Evolutionary conservation across 2,113 vertebrate species (phyloP).

Genomic region (Antechinus flavipes): DNA sequence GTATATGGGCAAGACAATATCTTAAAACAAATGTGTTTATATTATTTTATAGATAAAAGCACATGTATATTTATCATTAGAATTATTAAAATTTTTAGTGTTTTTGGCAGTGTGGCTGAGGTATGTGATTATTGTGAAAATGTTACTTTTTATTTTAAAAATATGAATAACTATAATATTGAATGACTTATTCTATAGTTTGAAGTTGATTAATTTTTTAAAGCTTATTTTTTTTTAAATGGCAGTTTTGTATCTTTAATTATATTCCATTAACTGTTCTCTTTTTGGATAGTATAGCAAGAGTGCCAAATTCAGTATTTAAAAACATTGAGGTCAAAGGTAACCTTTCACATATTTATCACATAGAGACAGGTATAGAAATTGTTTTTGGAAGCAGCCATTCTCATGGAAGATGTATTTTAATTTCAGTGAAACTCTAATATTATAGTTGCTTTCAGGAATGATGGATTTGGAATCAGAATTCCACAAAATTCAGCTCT

Average conservation of each 20-base stretch:
- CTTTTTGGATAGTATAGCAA: background rate
- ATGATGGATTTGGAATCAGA: constrained; percentile 47
- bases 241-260: background rate
- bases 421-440: constrained; percentile 30
- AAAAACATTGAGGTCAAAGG: background rate
- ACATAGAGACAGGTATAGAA: background rate
- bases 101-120: background rate
- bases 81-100: background rate
- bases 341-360: background rate
- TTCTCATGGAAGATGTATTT: constrained; percentile 54
- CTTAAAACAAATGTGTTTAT: background rate
- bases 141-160: background rate
- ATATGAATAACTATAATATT: background rate
- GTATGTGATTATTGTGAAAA: background rate
- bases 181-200: background rate
- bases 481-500: constrained; percentile 53
- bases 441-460: constrained; percentile 26
- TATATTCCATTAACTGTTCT: background rate
- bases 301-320: background rate
- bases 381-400: constrained; percentile 29
- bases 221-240: background rate
- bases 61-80: background rate
- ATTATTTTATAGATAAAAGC: background rate
- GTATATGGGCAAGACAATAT: background rate
- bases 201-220: background rate